Base-by-base conservation (phyloP, 2,113 vertebrate genomes). In the Oxygymnocypris stewartii region DNA sequence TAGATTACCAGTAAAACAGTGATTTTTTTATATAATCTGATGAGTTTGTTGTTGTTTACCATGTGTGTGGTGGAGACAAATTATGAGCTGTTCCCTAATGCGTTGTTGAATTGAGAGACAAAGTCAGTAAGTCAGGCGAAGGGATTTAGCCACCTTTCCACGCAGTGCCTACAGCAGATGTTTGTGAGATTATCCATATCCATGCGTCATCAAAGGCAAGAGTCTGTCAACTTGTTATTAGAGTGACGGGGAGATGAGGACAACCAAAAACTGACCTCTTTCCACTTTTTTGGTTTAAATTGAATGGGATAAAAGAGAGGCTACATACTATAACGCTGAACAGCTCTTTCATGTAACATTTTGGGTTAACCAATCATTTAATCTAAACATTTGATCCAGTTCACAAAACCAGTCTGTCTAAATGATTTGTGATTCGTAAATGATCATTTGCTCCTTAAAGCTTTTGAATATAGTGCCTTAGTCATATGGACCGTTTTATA, bases 141-240 rank as follows among this genome's bases (percentile, higher is more conserved):
- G 88, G 88, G 79, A 40, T 40, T 37, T 20, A 28, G 65, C 16
- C 44, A 35, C 77, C 28, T 54, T 63, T 84, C 65, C 59, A 12
- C 10, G 35, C 47, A 82, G 84, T 77, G 63, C 42, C 25, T 35
- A 59, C 79, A 90, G 2, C 87, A 90, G 89, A 91, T 90, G 90
- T 88, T 84, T 71, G 35, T 28, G 73, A 88, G 86, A 74, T 89
- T 87, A 82, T 77, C 86, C 74, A 76, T 76, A 49, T 25, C 76
- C 44, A 78, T 54, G 49, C 76, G 49, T 78, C 28, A 78, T 28
- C 42, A 76, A 76, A 49, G 23, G 6, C 42, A 76, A 76, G 71
- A 42, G 42, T 76, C 74, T 76, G 13, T 76, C 12, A 76, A 47
- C 73, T 76, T 42, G 42, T 47, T 75, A 71, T 31, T 71, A 35